Evolutionary conservation across 2,888 invertebrate species (phyloP).

Genomic region (Pristionchus exspectatus): DNA sequence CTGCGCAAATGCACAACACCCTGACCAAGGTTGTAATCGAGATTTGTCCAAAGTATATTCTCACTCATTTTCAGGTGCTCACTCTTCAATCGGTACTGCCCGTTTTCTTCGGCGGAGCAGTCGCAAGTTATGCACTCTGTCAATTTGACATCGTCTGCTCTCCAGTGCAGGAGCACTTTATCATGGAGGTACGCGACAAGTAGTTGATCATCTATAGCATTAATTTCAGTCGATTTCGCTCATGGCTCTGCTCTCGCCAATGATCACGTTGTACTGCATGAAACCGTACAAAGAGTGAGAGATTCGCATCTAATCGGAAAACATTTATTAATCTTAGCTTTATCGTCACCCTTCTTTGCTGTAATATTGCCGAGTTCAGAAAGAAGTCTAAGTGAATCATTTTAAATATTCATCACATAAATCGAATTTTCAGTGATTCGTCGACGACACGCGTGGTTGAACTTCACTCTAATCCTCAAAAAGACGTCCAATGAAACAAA

Average conservation of each 20-base stretch:
- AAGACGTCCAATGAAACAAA: too few species aligned
- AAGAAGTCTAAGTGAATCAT: too few species aligned
- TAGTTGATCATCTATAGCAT: too few species aligned
- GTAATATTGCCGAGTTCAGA: too few species aligned
- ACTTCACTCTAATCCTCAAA: too few species aligned
- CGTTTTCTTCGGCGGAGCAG: slow-evolving; percentile 4
- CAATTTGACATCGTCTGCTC: not conserved
- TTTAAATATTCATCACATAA: too few species aligned
- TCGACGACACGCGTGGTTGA: too few species aligned
- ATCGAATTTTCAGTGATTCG: too few species aligned
- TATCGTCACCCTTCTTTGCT: too few species aligned
- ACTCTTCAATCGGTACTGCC: not conserved
- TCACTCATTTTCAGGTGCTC: not conserved
- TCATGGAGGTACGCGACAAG: not conserved
- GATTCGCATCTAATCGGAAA: too few species aligned
- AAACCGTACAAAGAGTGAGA: slow-evolving; percentile 15
- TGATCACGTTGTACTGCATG: slow-evolving; percentile 15
- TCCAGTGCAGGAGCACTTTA: not conserved
- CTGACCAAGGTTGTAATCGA: not conserved
- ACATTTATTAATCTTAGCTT: too few species aligned
- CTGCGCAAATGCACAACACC: slow-evolving; percentile 7
- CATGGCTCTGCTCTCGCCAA: not conserved
- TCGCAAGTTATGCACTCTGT: not conserved
- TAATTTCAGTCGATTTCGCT: not conserved
- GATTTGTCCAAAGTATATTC: not conserved